These are phyloP conservation scores for Dromas ardeola DNA, from an alignment of 2,113 vertebrate species.

Conservation along the genomic window DNA sequence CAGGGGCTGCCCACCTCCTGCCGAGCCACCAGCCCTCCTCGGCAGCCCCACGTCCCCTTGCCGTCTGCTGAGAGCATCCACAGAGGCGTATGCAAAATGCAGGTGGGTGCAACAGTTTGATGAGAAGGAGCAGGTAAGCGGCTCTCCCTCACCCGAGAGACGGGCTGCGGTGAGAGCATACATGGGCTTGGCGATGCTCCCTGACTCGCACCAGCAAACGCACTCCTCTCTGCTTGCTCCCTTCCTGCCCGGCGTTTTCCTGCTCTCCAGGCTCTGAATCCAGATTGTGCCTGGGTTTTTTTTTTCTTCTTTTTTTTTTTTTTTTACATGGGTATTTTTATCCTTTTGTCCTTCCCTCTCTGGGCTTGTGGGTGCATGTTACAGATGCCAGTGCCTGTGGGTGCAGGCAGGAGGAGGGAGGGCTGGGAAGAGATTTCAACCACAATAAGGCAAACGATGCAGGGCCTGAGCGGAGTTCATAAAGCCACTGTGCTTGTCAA, in stretches of 20 bases:
- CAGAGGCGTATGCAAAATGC: not conserved
- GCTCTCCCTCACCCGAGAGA: not conserved
- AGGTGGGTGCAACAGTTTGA: not conserved
- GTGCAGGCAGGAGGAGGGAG: not conserved
- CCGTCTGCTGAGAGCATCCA: not conserved
- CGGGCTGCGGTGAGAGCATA: accelerated
- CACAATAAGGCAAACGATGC: not conserved
- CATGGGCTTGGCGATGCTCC: accelerated
- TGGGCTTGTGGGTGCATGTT: not conserved
- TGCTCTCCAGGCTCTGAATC: not conserved
- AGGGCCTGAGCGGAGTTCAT: not conserved
- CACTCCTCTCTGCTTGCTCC: not conserved
- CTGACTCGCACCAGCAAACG: not conserved
- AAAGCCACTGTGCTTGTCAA: not conserved
- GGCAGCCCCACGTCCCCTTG: accelerated
- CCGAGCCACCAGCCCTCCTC: not conserved
- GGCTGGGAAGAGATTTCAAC: not conserved
- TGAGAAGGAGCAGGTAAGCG: not conserved
- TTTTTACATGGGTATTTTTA: not conserved
- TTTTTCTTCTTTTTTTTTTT: not conserved
- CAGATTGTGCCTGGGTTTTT: not conserved
- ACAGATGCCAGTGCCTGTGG: accelerated
- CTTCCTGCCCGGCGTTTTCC: not conserved
- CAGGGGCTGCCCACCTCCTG: not conserved
- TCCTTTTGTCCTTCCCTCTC: not conserved